phyloP scores from a whole-genome alignment of 1,140 invertebrate species.

The Latrodectus geometricus region DNA sequence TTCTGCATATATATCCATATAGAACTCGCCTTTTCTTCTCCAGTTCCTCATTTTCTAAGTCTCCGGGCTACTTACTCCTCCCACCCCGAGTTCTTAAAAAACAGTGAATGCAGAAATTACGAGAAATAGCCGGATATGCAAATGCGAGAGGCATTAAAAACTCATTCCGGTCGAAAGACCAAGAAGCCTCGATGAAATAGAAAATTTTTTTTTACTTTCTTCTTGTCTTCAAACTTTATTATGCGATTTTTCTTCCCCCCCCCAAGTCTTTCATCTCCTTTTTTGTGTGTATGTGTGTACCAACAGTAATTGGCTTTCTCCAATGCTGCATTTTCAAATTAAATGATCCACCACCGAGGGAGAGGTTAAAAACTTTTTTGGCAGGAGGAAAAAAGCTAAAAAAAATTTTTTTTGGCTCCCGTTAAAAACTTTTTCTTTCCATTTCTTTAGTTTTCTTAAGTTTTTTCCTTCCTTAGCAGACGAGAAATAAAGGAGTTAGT shows the following conservation, averaged over 20 bases:
- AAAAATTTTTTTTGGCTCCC: not conserved
- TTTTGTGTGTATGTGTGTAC: not conserved
- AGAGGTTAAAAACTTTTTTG: not conserved
- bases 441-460: not conserved
- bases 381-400: not conserved
- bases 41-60: not conserved
- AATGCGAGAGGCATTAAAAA: slow-evolving; percentile 56
- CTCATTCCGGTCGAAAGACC: slow-evolving; percentile 26
- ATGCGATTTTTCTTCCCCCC: not conserved
- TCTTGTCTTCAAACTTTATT: slow-evolving; percentile 9
- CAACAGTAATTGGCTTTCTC: slow-evolving; percentile 39
- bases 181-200: slow-evolving; percentile 1
- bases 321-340: slow-evolving; percentile 48
- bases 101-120: slow-evolving; percentile 54
- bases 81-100: not conserved
- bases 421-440: slow-evolving; percentile 18
- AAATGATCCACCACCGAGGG: slow-evolving; percentile 18
- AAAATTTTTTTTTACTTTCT: slow-evolving; percentile 1
- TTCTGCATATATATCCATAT: slow-evolving; percentile 9
- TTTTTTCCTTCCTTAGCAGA: not conserved
- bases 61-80: slow-evolving; percentile 30
- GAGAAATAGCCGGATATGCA: slow-evolving; percentile 47
- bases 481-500: slow-evolving; percentile 26
- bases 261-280: not conserved
- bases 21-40: slow-evolving; percentile 9